Evolutionary conservation across 2,888 invertebrate genomes (phyloP).

Genomic region (Meteorus colon): DNA sequence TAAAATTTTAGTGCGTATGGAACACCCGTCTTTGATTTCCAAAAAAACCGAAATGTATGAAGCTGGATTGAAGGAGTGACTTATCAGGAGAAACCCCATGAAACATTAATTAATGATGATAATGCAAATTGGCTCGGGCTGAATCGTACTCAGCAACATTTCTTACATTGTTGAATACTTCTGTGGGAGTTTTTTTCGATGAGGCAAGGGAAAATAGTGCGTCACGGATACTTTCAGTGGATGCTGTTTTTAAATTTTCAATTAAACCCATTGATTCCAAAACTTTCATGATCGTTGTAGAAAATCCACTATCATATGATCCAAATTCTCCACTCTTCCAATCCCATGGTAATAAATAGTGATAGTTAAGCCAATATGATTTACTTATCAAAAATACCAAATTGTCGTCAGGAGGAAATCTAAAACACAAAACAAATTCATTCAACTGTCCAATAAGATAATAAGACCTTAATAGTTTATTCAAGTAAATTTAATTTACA

Average conservation of each 20-base stretch:
- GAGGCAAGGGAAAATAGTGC: constrained; percentile 77
- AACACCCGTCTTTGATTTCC: neutral
- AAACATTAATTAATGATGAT: constrained; percentile 49
- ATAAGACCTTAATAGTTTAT: constrained; percentile 2
- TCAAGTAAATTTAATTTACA: constrained; percentile 28
- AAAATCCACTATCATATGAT: constrained; percentile 80
- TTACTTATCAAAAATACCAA: constrained; percentile 84
- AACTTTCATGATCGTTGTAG: constrained; percentile 81
- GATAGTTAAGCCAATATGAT: constrained; percentile 87
- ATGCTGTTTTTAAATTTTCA: constrained; percentile 79
- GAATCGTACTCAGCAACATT: constrained; percentile 56
- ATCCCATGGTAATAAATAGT: constrained; percentile 85
- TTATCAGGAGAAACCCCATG: neutral
- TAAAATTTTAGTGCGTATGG: neutral
- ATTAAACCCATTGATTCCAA: constrained; percentile 82
- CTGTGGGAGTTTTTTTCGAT: constrained; percentile 61
- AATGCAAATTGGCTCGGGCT: constrained; percentile 54
- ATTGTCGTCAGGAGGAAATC: constrained; percentile 83
- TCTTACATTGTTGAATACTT: constrained; percentile 61
- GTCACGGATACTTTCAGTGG: constrained; percentile 78
- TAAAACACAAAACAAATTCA: constrained; percentile 63
- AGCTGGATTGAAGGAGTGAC: neutral
- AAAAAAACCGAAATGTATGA: neutral
- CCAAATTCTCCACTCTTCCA: constrained; percentile 90
- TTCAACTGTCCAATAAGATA: neutral